phyloP scores from a whole-genome alignment of 2,888 invertebrate species.

The Halictus quadricinctus region DNA sequence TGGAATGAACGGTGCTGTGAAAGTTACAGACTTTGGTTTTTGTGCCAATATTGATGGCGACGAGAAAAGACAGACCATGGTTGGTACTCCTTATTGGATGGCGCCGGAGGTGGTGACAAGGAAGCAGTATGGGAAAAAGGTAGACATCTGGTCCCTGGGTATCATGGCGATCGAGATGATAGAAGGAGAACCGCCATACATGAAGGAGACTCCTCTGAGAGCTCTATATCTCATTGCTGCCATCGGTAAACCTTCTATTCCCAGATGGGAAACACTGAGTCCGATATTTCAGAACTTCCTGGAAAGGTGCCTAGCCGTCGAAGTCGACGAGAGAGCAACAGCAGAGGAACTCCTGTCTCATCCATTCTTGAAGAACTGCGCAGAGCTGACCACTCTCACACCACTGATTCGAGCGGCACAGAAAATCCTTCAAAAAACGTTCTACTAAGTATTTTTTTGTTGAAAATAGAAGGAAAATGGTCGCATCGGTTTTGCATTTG shows the following conservation, averaged over 20 bases:
- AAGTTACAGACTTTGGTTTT: constrained; percentile 98
- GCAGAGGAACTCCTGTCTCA: constrained; percentile 91
- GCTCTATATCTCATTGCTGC: constrained; percentile 98
- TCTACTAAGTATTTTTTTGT: constrained; percentile 44
- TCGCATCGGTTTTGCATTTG: constrained; percentile 6
- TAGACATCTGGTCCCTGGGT: constrained; percentile 97
- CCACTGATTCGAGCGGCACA: constrained; percentile 97
- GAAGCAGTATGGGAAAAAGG: constrained; percentile 96
- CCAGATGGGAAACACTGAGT: constrained; percentile 91
- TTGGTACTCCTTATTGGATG: constrained; percentile 99
- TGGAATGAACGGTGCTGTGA: constrained; percentile 95
- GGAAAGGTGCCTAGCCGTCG: constrained; percentile 94
- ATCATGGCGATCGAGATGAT: constrained; percentile 99
- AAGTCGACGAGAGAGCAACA: constrained; percentile 90
- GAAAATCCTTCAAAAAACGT: constrained; percentile 88
- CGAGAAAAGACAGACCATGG: constrained; percentile 98
- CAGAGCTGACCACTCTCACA: constrained; percentile 91
- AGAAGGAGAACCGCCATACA: constrained; percentile 98
- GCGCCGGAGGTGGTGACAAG: constrained; percentile 97
- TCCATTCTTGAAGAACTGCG: constrained; percentile 90
- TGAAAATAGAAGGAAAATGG: background rate
- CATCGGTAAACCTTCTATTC: constrained; percentile 95
- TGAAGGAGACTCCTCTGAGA: constrained; percentile 95
- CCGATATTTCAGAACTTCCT: constrained; percentile 91
- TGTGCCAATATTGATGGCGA: constrained; percentile 98